These are phyloP conservation scores for Hydrozoanthus gracilis DNA, from an alignment of 92 coral and sea anemone genomes.

Conservation along the genomic window DNA sequence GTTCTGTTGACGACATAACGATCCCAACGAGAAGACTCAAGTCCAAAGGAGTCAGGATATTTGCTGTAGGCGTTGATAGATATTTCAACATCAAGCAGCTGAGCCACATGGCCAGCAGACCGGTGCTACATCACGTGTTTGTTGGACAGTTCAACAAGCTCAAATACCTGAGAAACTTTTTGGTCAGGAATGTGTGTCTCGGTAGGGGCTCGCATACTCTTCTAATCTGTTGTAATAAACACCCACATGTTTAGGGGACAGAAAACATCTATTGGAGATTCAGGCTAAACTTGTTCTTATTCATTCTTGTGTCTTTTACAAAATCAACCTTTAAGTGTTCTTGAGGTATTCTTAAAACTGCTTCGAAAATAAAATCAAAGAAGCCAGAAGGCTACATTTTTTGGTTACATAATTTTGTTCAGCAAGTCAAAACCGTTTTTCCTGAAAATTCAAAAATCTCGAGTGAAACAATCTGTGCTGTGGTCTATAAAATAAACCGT, in stretches of 20 bases:
- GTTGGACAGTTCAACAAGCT: slow-evolving; percentile 32
- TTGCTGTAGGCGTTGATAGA: slow-evolving; percentile 1
- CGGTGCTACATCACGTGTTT: slow-evolving; percentile 8
- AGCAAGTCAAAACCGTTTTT: too few relatives aligned
- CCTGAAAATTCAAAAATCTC: too few relatives aligned
- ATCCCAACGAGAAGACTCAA: neutral
- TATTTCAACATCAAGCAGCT: slow-evolving; percentile 9
- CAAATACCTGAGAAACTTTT: slow-evolving; percentile 1
- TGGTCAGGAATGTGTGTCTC: slow-evolving; percentile 22
- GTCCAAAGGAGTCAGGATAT: slow-evolving; percentile 10
- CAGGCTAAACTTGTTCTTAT: too few relatives aligned
- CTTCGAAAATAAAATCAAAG: too few relatives aligned
- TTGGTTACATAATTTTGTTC: too few relatives aligned
- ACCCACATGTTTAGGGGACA: neutral
- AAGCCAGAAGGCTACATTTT: too few relatives aligned
- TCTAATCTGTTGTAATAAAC: neutral
- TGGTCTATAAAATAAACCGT: too few relatives aligned
- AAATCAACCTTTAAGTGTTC: too few relatives aligned
- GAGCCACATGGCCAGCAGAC: slow-evolving; percentile 3
- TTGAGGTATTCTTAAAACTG: too few relatives aligned
- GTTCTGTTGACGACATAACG: slow-evolving; percentile 15
- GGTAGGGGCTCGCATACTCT: neutral
- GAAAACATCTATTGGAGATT: neutral
- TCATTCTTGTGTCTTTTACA: too few relatives aligned
- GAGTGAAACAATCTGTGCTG: too few relatives aligned